Percentiles rank a stretch among this genome's conserved stretches.
Evolutionary conservation across 2,888 invertebrate species (phyloP).

Genomic region (Diarsia dahlii): DNA sequence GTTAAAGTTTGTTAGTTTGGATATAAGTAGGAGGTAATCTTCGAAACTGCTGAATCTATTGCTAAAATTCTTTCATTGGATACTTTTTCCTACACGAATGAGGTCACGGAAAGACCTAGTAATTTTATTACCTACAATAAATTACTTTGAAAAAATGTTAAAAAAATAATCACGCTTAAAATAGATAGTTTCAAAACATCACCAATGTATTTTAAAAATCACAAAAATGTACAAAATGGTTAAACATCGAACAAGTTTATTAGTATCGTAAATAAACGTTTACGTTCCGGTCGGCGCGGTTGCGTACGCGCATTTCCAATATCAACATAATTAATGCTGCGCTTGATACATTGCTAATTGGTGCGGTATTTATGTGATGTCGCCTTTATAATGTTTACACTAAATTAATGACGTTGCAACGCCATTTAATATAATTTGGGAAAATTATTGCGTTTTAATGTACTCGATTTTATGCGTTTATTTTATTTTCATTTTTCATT

Average conservation of each 20-base stretch:
- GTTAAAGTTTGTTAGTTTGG: neutral
- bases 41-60: neutral
- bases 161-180: neutral
- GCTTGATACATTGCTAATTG: slow-evolving; percentile 72
- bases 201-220: slow-evolving; percentile 17
- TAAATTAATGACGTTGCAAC: slow-evolving; percentile 57
- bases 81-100: neutral
- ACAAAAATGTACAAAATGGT: slow-evolving; percentile 55
- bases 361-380: slow-evolving; percentile 65
- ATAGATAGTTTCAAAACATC: neutral
- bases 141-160: neutral
- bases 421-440: slow-evolving; percentile 47
- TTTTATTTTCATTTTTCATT: slow-evolving; percentile 31
- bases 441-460: slow-evolving; percentile 49
- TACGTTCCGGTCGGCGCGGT: slow-evolving; percentile 59
- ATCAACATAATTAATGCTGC: slow-evolving; percentile 68
- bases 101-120: neutral
- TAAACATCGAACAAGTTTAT: slow-evolving; percentile 60
- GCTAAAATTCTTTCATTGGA: neutral
- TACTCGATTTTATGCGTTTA: slow-evolving; percentile 29
- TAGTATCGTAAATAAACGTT: slow-evolving; percentile 65
- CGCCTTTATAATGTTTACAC: slow-evolving; percentile 62
- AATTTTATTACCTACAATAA: neutral
- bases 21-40: neutral
- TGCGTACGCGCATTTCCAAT: slow-evolving; percentile 66